Evolutionary conservation across 2,113 vertebrate genomes (phyloP), one percentile per base, ranked within the genome.

Genomic region (Polypterus bichir): DNA sequence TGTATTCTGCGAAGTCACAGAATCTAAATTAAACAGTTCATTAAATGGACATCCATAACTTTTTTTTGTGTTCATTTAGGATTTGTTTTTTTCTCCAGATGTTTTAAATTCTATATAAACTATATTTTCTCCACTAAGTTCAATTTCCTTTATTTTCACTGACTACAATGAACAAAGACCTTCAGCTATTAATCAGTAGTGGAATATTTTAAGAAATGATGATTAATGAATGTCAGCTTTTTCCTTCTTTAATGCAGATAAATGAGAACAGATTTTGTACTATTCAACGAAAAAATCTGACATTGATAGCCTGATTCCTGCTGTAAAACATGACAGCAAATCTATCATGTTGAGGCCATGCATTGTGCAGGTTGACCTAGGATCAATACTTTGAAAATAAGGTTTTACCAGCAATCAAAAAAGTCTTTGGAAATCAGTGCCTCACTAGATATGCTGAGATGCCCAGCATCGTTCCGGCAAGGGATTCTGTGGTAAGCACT

Each of bases 301-400:
- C 73, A 77, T 70, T 75, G 77, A 81, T 74, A 70, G 73, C 66
- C 75, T 75, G 73, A 74, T 78, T 77, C 75, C 68, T 72, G 74
- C 77, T 81, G 75, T 83, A 78, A 62, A 65, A 71, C 47, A 58
- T 81, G 81, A 77, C 76, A 77, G 76, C 73, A 72, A 69, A 81
- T 83, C 73, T 27, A 66, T 82, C 76, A 81, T 71, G 65, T 66
- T 48, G 68, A 63, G 70, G 54, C 73, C 62, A 77, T 81, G 76
- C 80, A 83, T 83, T 77, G 74, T 60, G 58, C 44, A 10, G 65
- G 54, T 64, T 55, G 62, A 53, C 67, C 45, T 4, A 27, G 63
- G 69, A 84, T 82, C 81, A 44, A 79, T 79, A 74, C 65, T 64
- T 68, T 57, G 75, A 81, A 82, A 82, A 81, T 78, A 79, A 74